Percentiles rank a stretch among this genome's conserved stretches.
Conservation (phyloP, 2,888 invertebrate genomes). For the Clusia tigrina region DNA sequence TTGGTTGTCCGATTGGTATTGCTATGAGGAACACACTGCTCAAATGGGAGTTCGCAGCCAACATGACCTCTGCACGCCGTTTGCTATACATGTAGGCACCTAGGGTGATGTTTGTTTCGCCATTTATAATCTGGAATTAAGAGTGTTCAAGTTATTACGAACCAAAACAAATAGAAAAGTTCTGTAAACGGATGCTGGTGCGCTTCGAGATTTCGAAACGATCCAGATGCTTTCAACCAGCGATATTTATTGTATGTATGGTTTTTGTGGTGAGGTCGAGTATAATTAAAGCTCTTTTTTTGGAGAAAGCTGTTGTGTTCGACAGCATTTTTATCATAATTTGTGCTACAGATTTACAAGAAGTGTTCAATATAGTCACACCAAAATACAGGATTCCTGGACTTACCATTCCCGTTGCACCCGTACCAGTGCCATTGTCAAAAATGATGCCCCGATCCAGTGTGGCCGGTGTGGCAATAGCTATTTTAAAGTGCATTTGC, state of each 20-base stretch:
- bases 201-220: too few relatives aligned
- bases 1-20: conserved; percentile 46
- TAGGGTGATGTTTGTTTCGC: conserved; percentile 50
- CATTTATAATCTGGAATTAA: conserved; percentile 45
- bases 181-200: too few relatives aligned
- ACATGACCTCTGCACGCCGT: conserved; percentile 41
- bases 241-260: too few relatives aligned
- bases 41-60: conserved; percentile 46
- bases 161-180: conserved; percentile 2
- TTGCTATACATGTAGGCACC: conserved; percentile 44
- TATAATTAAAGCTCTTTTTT: too few relatives aligned
- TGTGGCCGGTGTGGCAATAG: conserved; percentile 32
- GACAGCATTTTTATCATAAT: too few relatives aligned
- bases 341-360: too few relatives aligned
- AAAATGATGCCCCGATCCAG: conserved; percentile 42
- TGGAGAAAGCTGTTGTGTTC: too few relatives aligned
- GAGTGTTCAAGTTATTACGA: too few relatives aligned
- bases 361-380: too few relatives aligned
- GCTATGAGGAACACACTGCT: conserved; percentile 47
- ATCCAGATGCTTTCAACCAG: too few relatives aligned
- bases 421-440: conserved; percentile 54
- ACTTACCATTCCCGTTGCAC: conserved; percentile 52
- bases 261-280: too few relatives aligned
- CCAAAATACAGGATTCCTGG: too few relatives aligned
- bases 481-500: conserved; percentile 57